phyloP scores from a whole-genome alignment of 2,797 vertebrate species.

The Myioborus miniatus region DNA sequence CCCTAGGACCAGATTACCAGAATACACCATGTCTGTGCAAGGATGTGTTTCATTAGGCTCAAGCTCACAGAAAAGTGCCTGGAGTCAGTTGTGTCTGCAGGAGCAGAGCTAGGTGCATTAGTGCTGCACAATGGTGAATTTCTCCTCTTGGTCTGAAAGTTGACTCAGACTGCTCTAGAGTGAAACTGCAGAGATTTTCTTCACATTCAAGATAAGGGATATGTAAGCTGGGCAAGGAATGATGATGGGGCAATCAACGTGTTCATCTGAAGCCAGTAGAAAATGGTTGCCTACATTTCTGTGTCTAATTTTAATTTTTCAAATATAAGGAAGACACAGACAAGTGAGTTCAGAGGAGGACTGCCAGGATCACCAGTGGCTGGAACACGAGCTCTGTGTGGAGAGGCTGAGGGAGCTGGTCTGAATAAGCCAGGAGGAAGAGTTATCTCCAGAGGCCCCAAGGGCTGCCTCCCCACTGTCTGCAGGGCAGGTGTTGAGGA shows the following conservation, averaged over 20 bases:
- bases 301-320: not conserved
- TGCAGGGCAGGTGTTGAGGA: not conserved
- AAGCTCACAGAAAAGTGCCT: not conserved
- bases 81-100: not conserved
- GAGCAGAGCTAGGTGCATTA: not conserved
- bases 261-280: not conserved
- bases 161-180: not conserved
- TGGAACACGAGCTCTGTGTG: not conserved
- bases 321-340: not conserved
- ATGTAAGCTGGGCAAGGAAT: not conserved
- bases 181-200: not conserved
- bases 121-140: not conserved
- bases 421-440: not conserved
- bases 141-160: not conserved
- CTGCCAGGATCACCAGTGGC: not conserved
- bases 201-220: not conserved
- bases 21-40: rapidly evolving
- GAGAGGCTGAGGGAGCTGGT: not conserved
- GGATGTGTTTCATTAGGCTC: not conserved
- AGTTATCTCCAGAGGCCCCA: not conserved
- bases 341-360: not conserved
- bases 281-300: rapidly evolving
- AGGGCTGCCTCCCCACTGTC: not conserved
- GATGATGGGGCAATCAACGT: rapidly evolving
- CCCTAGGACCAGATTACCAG: not conserved